These are phyloP conservation scores for Hypselothyrea guttata DNA, from an alignment of 2,888 invertebrate species.

Conservation along the genomic window DNA sequence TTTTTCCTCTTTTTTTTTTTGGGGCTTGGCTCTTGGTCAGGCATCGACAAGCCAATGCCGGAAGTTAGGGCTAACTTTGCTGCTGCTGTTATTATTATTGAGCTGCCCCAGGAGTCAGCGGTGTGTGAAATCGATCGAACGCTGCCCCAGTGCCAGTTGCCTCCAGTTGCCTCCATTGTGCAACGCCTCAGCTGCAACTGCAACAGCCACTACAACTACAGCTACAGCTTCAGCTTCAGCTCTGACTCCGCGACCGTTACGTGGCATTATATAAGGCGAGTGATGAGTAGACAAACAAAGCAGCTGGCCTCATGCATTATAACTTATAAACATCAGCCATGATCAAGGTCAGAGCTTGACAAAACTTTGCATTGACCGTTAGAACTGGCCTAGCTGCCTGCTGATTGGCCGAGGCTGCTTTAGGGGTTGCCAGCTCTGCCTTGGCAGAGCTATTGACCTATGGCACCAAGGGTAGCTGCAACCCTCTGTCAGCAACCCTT, in stretches of 20 bases:
- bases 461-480: conserved; percentile 15
- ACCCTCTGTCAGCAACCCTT: conserved; percentile 45
- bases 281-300: conserved; percentile 11
- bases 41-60: conserved; percentile 42
- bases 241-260: conserved; percentile 20
- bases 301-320: conserved; percentile 37
- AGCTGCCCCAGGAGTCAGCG: conserved; percentile 52
- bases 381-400: conserved; percentile 9
- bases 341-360: conserved; percentile 43
- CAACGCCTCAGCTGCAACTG: conserved; percentile 44
- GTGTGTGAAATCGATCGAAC: conserved; percentile 71
- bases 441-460: conserved; percentile 47
- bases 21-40: conserved; percentile 34
- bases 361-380: conserved; percentile 50
- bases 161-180: conserved; percentile 45
- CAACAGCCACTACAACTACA: too few species aligned
- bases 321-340: conserved; percentile 9
- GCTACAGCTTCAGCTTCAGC: too few species aligned
- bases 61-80: conserved; percentile 49
- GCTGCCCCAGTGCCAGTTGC: conserved; percentile 16
- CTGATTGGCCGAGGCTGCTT: conserved; percentile 56
- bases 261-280: conserved; percentile 35
- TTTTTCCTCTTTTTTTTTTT: conserved; percentile 6
- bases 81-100: conserved; percentile 9
- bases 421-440: conserved; percentile 49